Percentiles rank a stretch among this genome's conserved stretches.
phyloP scores from a whole-genome alignment of 1,140 invertebrate species.

The Sminthurinus signatus region DNA sequence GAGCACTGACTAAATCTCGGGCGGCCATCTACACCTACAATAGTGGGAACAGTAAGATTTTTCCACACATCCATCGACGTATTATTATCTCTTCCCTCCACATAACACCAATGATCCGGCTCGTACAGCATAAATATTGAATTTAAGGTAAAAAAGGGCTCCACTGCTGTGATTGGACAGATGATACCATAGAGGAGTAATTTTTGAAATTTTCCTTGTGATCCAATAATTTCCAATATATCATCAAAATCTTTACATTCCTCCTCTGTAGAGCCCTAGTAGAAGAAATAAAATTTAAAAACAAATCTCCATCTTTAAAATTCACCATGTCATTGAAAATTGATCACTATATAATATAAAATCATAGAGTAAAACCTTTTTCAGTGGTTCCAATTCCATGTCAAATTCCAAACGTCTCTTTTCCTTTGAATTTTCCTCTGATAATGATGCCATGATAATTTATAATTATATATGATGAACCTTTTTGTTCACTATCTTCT shows the following conservation, averaged over 20 bases:
- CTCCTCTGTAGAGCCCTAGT: no score
- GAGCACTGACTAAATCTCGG: constrained; percentile 18
- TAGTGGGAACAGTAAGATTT: constrained; percentile 25
- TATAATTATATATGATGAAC: no score
- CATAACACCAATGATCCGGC: constrained; percentile 33
- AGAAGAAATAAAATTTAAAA: no score
- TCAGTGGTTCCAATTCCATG: no score
- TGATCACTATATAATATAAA: no score
- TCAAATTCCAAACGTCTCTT: no score
- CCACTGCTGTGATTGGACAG: constrained; percentile 27
- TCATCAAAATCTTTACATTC: constrained; percentile 30
- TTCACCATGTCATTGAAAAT: no score
- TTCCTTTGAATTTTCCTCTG: no score
- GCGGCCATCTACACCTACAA: constrained; percentile 14
- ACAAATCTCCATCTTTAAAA: no score
- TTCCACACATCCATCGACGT: constrained; percentile 24
- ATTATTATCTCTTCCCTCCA: constrained; percentile 17
- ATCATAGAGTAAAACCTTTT: no score
- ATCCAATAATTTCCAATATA: constrained; percentile 30
- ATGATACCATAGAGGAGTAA: constrained; percentile 30
- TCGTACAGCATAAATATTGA: constrained; percentile 29
- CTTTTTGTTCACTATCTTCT: no score
- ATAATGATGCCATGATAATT: no score
- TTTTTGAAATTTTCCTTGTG: constrained; percentile 31
- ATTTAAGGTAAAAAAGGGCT: constrained; percentile 31